A percentile compares a stretch with the other conserved stretches of the same genome.
Evolutionary conservation across 2,888 invertebrate species (phyloP).

Genomic region (Ophion slaviceki): DNA sequence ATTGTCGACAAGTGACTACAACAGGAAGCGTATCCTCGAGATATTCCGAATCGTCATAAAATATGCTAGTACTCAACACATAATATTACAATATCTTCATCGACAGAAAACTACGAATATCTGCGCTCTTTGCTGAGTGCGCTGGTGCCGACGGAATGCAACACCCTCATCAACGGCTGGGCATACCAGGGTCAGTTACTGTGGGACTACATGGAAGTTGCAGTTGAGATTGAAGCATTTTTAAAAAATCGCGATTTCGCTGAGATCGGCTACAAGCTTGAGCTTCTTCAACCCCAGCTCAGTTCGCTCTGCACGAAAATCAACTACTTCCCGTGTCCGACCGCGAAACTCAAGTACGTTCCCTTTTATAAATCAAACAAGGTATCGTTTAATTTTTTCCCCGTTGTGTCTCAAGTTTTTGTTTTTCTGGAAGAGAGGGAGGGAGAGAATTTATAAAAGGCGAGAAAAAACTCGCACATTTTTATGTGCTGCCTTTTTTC

Average conservation of each 20-base stretch:
- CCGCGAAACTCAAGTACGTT: constrained; percentile 84
- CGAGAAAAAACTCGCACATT: no score
- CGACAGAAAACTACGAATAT: constrained; percentile 88
- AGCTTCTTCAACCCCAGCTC: constrained; percentile 84
- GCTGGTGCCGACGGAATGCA: constrained; percentile 85
- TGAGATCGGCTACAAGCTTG: constrained; percentile 83
- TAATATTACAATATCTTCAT: neutral
- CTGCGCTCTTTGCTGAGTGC: constrained; percentile 86
- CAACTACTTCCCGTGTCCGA: constrained; percentile 83
- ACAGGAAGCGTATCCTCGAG: no score
- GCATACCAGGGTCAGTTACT: constrained; percentile 89
- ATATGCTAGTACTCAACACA: no score
- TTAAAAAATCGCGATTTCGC: constrained; percentile 75
- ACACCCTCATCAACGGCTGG: constrained; percentile 89
- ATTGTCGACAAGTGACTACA: no score
- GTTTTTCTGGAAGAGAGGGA: no score
- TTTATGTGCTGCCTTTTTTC: no score
- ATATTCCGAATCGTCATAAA: no score
- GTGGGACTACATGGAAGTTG: constrained; percentile 89
- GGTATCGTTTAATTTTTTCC: neutral
- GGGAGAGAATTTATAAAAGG: no score
- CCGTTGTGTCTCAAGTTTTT: no score
- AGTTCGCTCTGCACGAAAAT: constrained; percentile 85
- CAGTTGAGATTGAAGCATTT: constrained; percentile 85
- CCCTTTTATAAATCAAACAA: constrained; percentile 9